Percentiles rank a stretch among this genome's conserved stretches.
These are phyloP conservation scores for Macrobrachium rosenbergii DNA, from an alignment of 1,140 invertebrate genomes.

Conservation along the genomic window DNA sequence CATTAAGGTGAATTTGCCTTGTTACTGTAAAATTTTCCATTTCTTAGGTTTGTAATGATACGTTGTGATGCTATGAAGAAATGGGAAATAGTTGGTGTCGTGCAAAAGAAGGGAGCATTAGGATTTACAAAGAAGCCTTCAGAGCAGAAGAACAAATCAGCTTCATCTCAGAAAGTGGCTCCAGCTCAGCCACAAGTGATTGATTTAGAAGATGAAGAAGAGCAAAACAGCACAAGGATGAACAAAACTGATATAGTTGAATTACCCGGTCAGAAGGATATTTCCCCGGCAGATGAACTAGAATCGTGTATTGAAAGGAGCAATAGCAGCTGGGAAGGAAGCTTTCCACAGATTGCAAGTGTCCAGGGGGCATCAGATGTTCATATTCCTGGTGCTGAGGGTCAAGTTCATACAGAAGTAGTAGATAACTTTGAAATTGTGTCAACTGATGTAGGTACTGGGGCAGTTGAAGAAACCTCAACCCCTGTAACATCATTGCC, in stretches of 20 bases:
- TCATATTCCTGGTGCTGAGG: constrained; percentile 18
- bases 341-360: constrained; percentile 1
- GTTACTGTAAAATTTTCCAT: too few relatives aligned
- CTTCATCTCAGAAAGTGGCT: neutral
- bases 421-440: too few relatives aligned
- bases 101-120: constrained; percentile 51
- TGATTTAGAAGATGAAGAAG: constrained; percentile 56
- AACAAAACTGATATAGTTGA: constrained; percentile 17
- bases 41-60: constrained; percentile 62
- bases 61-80: constrained; percentile 48
- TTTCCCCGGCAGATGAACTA: neutral
- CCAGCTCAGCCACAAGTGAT: constrained; percentile 42
- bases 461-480: too few relatives aligned
- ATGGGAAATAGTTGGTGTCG: constrained; percentile 63
- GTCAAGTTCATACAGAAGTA: neutral
- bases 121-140: neutral
- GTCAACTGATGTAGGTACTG: too few relatives aligned
- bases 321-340: constrained; percentile 37
- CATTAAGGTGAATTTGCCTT: too few relatives aligned
- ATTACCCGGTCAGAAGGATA: neutral
- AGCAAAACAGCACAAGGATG: neutral
- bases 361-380: constrained; percentile 48
- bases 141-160: constrained; percentile 23
- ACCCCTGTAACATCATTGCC: too few relatives aligned
- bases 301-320: constrained; percentile 27